These are phyloP conservation scores for Porphyrio hochstetteri DNA, from an alignment of 2,113 vertebrate genomes.

Conservation along the genomic window DNA sequence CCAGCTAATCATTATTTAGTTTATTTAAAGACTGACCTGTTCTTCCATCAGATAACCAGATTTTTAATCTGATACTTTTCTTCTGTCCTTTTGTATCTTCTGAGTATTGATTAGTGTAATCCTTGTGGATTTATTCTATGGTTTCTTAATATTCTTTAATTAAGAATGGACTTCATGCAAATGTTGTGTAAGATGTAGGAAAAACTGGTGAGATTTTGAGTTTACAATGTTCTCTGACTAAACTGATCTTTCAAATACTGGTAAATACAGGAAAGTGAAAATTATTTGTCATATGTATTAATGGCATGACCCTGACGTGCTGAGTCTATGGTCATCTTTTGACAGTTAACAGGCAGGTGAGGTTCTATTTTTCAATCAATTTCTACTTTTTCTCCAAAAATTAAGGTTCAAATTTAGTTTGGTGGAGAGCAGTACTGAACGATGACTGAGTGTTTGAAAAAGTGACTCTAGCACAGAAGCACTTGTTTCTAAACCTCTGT, in stretches of 20 bases:
- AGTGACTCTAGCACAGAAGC: neutral
- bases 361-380: neutral
- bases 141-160: neutral
- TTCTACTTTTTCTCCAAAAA: neutral
- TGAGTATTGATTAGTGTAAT: neutral
- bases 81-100: neutral
- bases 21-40: neutral
- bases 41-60: neutral
- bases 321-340: neutral
- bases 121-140: neutral
- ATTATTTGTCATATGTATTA: neutral
- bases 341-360: neutral
- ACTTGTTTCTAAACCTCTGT: neutral
- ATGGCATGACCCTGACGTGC: neutral
- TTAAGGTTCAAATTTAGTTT: neutral
- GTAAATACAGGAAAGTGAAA: neutral
- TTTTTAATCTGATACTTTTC: neutral
- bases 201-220: neutral
- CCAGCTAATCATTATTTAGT: neutral
- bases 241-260: neutral
- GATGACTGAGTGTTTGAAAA: neutral
- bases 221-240: neutral
- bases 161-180: neutral
- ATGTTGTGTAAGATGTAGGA: neutral
- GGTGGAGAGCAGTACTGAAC: neutral